Evolutionary conservation across 2,888 invertebrate genomes (phyloP).

Genomic region (Drosophila conformis): DNA sequence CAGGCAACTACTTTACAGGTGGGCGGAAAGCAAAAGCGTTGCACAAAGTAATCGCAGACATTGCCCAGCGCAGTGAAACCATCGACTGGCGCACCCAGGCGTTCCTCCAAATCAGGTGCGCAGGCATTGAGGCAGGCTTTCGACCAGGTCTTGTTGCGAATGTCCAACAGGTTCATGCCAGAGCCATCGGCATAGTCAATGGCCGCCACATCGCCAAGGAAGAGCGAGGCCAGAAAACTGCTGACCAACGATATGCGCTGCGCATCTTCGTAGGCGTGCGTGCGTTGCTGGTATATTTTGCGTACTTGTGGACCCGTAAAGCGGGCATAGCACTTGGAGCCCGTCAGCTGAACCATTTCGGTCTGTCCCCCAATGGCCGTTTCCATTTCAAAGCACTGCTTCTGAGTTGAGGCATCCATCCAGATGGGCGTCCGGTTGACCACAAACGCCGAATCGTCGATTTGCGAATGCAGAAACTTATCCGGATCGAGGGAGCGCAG

Average conservation of each 20-base stretch:
- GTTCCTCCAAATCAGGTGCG: constrained; percentile 90
- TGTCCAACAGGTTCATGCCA: constrained; percentile 97
- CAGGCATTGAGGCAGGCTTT: constrained; percentile 90
- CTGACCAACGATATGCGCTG: constrained; percentile 96
- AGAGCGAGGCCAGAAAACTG: constrained; percentile 95
- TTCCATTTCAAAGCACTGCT: constrained; percentile 88
- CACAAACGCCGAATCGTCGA: constrained; percentile 91
- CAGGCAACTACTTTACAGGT: constrained; percentile 94
- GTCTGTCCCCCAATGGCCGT: constrained; percentile 89
- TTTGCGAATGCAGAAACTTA: constrained; percentile 93
- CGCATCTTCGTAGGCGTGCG: constrained; percentile 90
- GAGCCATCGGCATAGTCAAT: constrained; percentile 97
- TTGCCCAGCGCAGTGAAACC: constrained; percentile 90
- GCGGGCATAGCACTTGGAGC: constrained; percentile 85
- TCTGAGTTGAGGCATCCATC: constrained; percentile 92
- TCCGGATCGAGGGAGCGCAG: constrained; percentile 89
- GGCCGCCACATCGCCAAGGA: constrained; percentile 94
- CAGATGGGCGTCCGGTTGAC: constrained; percentile 94
- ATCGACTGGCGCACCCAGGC: constrained; percentile 91
- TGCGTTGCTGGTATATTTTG: constrained; percentile 91
- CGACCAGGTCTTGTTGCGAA: constrained; percentile 92
- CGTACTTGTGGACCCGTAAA: constrained; percentile 98
- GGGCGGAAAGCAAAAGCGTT: constrained; percentile 93
- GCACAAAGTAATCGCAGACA: constrained; percentile 92
- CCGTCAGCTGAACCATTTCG: constrained; percentile 83